Evolutionary conservation across 2,113 vertebrate species (phyloP), one percentile per base, ranked within the genome.

Genomic region (Vulpes vulpes): DNA sequence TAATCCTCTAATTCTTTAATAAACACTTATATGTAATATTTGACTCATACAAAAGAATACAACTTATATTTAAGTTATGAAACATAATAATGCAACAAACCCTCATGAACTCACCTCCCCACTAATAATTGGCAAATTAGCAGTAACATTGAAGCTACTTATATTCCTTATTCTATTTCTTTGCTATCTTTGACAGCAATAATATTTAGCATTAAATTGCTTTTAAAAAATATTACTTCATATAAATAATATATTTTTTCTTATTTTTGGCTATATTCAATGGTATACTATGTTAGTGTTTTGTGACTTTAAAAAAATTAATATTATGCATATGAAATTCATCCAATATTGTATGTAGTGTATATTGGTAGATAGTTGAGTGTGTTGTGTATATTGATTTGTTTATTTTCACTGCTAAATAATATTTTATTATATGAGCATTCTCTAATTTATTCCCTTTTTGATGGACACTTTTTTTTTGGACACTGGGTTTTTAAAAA

Each of bases 341-440:
- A 93, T 59, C 27, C 27, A 62, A 22, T 51, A 57, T 38, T 94
- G 27, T 69, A 8, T 62, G 3, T 43, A 51, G 49, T 60, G 17
- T 14, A 19, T 80, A 65, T 32, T 59, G 49, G 7, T 55, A 20
- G 85, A 22, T 76, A 76, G 43, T 71, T 90, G 27, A 74, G 3
- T 27, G 5, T 92, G 3, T 87, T 93, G 11, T 60, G 10, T 88
- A 8, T 87, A 55, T 30, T 49, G 38, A n/a, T 69, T 92, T 49
- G 69, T 96, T 91, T 32, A 76, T 96, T 91, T 74, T 82, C 85
- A 69, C 11, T 14, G n/a, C 14, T 49, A 82, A 57, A 43, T 78
- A 78, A 64, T 88, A 94, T 96, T 64, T 64, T 22, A 38, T 71
- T 57, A 22, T 71, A 38, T 60, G 73, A 83, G 32, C 51, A 53